Evolutionary conservation across 1,140 invertebrate genomes (phyloP).

Genomic region (Telenomus remus): DNA sequence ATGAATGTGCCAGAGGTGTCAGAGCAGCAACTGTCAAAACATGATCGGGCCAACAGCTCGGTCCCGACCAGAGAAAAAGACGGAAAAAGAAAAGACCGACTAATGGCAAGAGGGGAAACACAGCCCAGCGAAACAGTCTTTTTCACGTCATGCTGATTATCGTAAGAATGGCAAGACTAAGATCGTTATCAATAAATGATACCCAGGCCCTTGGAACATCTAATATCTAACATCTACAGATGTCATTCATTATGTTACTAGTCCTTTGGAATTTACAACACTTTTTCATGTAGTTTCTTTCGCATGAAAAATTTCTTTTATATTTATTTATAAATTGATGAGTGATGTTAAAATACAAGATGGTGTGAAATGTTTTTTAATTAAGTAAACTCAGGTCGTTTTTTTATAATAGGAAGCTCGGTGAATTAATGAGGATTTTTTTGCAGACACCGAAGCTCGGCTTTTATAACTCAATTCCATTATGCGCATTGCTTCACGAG

Average conservation of each 20-base stretch:
- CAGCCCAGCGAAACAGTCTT: slow-evolving; percentile 52
- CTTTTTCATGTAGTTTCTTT: too few relatives aligned
- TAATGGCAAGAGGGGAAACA: slow-evolving; percentile 28
- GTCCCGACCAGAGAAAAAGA: slow-evolving; percentile 35
- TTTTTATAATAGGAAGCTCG: neutral
- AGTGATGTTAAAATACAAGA: too few relatives aligned
- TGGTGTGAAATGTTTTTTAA: too few relatives aligned
- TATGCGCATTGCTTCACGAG: slow-evolving; percentile 43
- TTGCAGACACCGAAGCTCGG: slow-evolving; percentile 22
- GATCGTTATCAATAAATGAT: slow-evolving; percentile 70
- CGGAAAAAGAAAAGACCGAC: slow-evolving; percentile 26
- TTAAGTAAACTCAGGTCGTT: too few relatives aligned
- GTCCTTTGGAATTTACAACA: too few relatives aligned
- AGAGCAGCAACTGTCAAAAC: slow-evolving; percentile 76
- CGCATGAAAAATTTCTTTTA: too few relatives aligned
- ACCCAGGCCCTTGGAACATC: slow-evolving; percentile 55
- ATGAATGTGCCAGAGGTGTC: slow-evolving; percentile 75
- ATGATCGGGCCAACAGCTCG: slow-evolving; percentile 62
- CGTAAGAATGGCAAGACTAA: slow-evolving; percentile 61
- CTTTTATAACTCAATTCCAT: slow-evolving; percentile 45
- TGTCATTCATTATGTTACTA: neutral
- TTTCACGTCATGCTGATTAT: slow-evolving; percentile 66
- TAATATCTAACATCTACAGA: slow-evolving; percentile 53
- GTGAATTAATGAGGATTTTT: slow-evolving; percentile 17
- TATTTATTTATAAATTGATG: too few relatives aligned